Percentiles rank a stretch among this genome's conserved stretches.
phyloP scores from a whole-genome alignment of 1,140 invertebrate genomes.

The Cyphomyrmex costatus region DNA sequence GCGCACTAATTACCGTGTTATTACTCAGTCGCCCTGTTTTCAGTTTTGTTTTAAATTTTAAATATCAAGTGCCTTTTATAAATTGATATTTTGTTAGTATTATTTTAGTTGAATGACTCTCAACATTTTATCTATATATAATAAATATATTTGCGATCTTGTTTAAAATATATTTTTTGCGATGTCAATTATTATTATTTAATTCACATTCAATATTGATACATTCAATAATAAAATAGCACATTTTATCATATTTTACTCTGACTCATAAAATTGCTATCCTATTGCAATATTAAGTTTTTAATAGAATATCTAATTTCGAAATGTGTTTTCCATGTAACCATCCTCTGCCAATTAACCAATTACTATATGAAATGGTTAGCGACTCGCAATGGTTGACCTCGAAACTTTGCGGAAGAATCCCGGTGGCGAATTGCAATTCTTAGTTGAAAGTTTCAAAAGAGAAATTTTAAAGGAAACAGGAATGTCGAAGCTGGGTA shows the following conservation, averaged over 20 bases:
- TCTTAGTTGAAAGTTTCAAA: not conserved
- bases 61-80: too few species aligned
- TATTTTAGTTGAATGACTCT: not conserved
- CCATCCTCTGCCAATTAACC: not conserved
- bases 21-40: too few species aligned
- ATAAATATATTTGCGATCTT: too few species aligned
- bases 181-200: slow-evolving; percentile 1
- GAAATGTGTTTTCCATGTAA: slow-evolving; percentile 14
- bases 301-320: slow-evolving; percentile 8
- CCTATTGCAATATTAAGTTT: not conserved
- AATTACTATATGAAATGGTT: slow-evolving; percentile 17
- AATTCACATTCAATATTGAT: too few species aligned
- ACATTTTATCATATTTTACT: not conserved
- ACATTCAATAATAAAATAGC: not conserved
- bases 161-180: not conserved
- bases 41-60: too few species aligned
- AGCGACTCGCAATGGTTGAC: slow-evolving; percentile 1
- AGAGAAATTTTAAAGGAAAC: not conserved
- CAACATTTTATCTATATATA: not conserved
- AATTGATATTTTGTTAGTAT: not conserved
- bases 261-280: not conserved
- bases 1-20: too few species aligned
- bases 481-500: slow-evolving; percentile 38
- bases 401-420: not conserved
- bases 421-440: not conserved